These are phyloP conservation scores for Bombus confusus DNA, from an alignment of 1,140 invertebrate genomes.

Conservation along the genomic window DNA sequence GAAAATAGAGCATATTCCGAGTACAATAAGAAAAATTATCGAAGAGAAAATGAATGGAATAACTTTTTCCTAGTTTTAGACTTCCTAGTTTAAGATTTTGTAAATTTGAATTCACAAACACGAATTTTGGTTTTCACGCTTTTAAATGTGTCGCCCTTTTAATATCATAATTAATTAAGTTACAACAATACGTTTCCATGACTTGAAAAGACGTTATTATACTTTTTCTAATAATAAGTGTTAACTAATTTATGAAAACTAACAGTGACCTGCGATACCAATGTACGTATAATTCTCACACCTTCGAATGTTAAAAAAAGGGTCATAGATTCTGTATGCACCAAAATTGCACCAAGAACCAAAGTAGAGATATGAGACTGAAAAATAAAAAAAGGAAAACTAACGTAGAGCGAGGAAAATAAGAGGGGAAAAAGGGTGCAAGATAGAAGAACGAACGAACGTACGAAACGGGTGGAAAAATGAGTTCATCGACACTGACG, in stretches of 20 bases:
- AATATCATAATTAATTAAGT: not conserved
- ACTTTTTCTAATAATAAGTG: not conserved
- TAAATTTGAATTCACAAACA: too few relatives aligned
- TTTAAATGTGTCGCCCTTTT: not conserved
- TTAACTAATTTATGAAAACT: not conserved
- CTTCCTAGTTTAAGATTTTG: too few relatives aligned
- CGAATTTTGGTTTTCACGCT: not conserved
- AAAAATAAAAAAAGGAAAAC: not conserved
- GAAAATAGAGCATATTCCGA: too few relatives aligned
- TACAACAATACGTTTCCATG: not conserved
- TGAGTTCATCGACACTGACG: slow-evolving; percentile 68
- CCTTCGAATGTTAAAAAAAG: too few relatives aligned
- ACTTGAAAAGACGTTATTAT: not conserved
- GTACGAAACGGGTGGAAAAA: slow-evolving; percentile 40
- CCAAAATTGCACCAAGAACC: not conserved
- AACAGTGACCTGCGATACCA: too few relatives aligned
- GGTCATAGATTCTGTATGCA: too few relatives aligned
- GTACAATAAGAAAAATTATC: too few relatives aligned
- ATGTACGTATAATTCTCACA: not conserved
- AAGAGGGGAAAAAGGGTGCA: too few relatives aligned
- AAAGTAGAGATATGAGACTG: not conserved
- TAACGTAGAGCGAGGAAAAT: not conserved
- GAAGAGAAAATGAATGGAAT: too few relatives aligned
- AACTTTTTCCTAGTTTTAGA: too few relatives aligned
- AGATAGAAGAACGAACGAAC: not conserved